phyloP scores from a whole-genome alignment of 2,888 invertebrate species.

The Caenorhabditis sp. region DNA sequence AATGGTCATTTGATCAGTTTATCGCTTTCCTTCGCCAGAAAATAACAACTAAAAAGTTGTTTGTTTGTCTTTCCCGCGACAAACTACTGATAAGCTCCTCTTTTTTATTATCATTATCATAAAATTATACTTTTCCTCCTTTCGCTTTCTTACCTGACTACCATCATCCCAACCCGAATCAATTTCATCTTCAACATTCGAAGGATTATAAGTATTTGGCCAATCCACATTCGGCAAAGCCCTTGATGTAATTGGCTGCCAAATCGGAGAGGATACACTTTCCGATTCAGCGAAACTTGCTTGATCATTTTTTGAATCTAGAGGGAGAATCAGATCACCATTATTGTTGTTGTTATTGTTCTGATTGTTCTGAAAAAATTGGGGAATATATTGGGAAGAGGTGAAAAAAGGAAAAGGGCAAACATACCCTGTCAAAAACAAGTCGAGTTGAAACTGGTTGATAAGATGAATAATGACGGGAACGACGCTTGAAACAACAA shows the following conservation, averaged over 20 bases:
- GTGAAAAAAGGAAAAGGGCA: no score
- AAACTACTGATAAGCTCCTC: not conserved
- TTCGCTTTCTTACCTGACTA: slow-evolving; percentile 35
- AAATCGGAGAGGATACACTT: slow-evolving; percentile 47
- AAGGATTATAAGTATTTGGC: slow-evolving; percentile 39
- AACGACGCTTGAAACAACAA: slow-evolving; percentile 25
- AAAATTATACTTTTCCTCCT: not conserved
- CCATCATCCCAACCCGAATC: slow-evolving; percentile 60
- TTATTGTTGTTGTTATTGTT: slow-evolving; percentile 18
- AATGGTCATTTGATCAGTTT: no score
- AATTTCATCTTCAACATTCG: slow-evolving; percentile 54
- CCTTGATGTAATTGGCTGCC: slow-evolving; percentile 54
- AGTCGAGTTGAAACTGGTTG: slow-evolving; percentile 39
- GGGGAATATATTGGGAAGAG: no score
- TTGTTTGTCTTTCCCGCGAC: no score
- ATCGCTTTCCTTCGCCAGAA: no score
- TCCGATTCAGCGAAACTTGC: slow-evolving; percentile 37
- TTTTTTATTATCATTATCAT: slow-evolving; percentile 7
- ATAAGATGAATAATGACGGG: slow-evolving; percentile 28
- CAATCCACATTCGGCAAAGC: slow-evolving; percentile 53
- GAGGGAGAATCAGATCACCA: slow-evolving; percentile 27
- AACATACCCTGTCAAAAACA: slow-evolving; percentile 32
- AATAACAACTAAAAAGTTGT: no score
- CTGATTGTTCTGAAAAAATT: slow-evolving; percentile 10
- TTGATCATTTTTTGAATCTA: slow-evolving; percentile 19